These are phyloP conservation scores for Rhea americana DNA, from an alignment of 2,113 vertebrate species.

Conservation along the genomic window DNA sequence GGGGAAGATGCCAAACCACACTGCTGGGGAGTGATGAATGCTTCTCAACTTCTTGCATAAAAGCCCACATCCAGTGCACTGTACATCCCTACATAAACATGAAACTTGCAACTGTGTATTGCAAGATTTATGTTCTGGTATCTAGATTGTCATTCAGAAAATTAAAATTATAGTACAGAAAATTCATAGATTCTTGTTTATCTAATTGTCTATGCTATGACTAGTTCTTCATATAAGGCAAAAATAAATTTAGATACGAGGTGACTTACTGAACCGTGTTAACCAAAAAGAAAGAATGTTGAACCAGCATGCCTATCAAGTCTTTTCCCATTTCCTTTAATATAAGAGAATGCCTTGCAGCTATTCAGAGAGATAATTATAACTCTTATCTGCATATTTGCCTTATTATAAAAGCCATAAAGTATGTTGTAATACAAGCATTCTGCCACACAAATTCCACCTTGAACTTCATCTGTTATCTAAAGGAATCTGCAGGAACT, in stretches of 20 bases:
- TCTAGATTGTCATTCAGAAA: neutral
- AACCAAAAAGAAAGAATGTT: conserved; percentile 36
- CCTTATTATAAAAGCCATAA: conserved; percentile 66
- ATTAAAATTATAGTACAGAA: neutral
- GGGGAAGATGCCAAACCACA: neutral
- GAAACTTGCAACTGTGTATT: neutral
- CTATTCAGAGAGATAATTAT: conserved; percentile 61
- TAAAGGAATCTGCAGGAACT: conserved; percentile 59
- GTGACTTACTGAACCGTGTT: neutral
- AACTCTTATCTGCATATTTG: conserved; percentile 60
- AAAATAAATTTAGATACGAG: neutral
- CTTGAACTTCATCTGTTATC: conserved; percentile 57
- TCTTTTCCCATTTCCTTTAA: conserved; percentile 59
- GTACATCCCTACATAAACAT: fast-evolving
- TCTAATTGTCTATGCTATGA: neutral
- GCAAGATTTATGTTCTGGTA: neutral
- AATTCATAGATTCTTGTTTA: neutral
- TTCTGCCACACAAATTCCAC: conserved; percentile 64
- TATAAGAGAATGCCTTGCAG: conserved; percentile 50
- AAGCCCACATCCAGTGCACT: neutral
- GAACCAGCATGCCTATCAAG: conserved; percentile 1
- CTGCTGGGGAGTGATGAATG: neutral
- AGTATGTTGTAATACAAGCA: conserved; percentile 58
- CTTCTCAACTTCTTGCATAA: neutral
- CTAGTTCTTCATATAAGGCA: neutral